Evolutionary conservation across 2,113 vertebrate species (phyloP).

Genomic region (Petromus typicus): DNA sequence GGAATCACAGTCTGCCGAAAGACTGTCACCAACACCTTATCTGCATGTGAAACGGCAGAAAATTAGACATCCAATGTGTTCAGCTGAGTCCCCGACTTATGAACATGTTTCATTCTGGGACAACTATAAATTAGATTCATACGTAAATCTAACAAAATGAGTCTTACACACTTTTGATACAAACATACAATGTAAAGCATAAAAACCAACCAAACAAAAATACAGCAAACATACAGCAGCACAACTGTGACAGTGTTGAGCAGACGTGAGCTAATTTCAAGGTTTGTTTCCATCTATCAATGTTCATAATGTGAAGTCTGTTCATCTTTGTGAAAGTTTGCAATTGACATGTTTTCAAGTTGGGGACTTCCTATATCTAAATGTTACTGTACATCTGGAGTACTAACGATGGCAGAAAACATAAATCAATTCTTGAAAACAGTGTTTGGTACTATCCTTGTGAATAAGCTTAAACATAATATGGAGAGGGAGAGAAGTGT

Average conservation of each 20-base stretch:
- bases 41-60: slow-evolving; percentile 79
- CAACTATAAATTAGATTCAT: not conserved
- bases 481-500: not conserved
- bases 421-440: not conserved
- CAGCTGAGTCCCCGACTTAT: not conserved
- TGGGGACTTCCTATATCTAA: not conserved
- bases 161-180: not conserved
- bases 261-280: not conserved
- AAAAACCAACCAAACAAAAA: not conserved
- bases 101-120: not conserved
- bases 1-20: slow-evolving; percentile 94
- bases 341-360: not conserved
- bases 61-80: not conserved
- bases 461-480: not conserved
- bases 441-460: not conserved
- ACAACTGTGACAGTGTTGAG: not conserved
- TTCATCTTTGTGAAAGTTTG: not conserved
- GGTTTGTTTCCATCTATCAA: not conserved
- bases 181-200: not conserved
- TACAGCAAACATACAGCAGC: not conserved
- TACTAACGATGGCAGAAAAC: not conserved
- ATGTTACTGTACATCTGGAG: not conserved
- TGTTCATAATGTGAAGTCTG: not conserved
- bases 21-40: slow-evolving; percentile 92
- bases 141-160: not conserved